Base-by-base conservation (phyloP, 2,113 vertebrate genomes). In the Neogale vison region DNA sequence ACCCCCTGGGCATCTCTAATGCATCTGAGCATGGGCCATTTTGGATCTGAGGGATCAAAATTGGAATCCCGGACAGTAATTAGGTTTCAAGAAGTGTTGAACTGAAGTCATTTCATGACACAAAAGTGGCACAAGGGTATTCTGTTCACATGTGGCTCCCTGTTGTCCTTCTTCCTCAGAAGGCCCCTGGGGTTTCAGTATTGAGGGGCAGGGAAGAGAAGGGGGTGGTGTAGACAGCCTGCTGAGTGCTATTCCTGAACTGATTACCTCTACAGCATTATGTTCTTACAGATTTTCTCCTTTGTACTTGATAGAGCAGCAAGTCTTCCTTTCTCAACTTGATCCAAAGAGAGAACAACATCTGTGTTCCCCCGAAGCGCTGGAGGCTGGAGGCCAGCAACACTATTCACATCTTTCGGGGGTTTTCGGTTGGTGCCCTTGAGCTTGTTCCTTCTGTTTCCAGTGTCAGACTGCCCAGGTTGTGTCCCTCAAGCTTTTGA, bases 401-500 rank as follows among this genome's bases (percentile, higher is more conserved):
- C 76, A 9, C 36, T 31, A 24, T 6, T 67, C 52, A 63, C 29
- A 4, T 29, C 79, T 71, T 69, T 57, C 31, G 65, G 21, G 74
- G 42, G 47, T 36, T n/a, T 85, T 88, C 13, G 13, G 39, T 76
- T 92, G 92, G 76, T 92, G 52, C 76, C 8, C 0, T 11, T 65
- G 90, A 94, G 21, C 59, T 36, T 94, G 89, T 76, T 23, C 11
- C 23, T 47, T 84, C 42, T 83, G 50, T 88, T 55, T 23, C n/a
- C 13, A 85, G 52, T 23, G 69, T 57, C n/a, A 74, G 63, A 45
- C 69, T 67, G 21, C 39, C 20, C 5, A 5, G 50, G 12, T 21
- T 96, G 65, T 77, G 79, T 76, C 59, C 82, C 76, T 95, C 45
- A 90, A 63, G 67, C 36, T 88, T 65, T 81, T 79, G 89, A 39